Base-by-base conservation (phyloP, 2,797 vertebrate genomes). In the Microchirus variegatus region DNA sequence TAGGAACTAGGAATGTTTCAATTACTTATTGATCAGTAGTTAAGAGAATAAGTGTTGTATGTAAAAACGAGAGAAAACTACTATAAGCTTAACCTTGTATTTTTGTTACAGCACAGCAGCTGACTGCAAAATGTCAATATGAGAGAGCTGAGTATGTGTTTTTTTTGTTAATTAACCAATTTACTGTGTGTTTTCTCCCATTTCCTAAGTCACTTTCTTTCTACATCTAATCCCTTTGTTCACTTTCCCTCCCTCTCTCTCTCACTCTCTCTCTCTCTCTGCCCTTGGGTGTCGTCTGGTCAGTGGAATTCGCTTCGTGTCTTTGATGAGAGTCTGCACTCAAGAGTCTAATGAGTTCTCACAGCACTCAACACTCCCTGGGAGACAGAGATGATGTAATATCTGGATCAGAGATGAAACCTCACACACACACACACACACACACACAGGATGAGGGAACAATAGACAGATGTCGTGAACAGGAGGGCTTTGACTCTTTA, bases 331-430 rank as follows among this genome's bases (percentile, higher is more conserved):
- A 80, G 59, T 66, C 55, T 71, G 59, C 57, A 59, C 53, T 9
- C 40, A 71, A 22, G 65, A 35, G 56, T 72, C 59, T 75, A 82
- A 85, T 79, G 66, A 79, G 53, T 70, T 75, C 48, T 51, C 63
- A 73, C 48, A 67, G 55, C 40, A 47, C 59, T 60, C 68, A 17
- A 6, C 0, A 18, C 48, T 79, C 70, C 35, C 60, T 72, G 61
- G 64, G 70, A 78, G 67, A 73, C 17, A 49, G 45, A 35, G 49
- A 58, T 84, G 75, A 84, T 81, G 80, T 83, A 87, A 87, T 73
- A 75, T 59, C 58, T 64, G 60, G 70, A 75, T 80, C 62, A 53
- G 54, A 73, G 64, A 81, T 72, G 79, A 56, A 84, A 84, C 63
- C 1, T 3, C 10, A 1, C 36, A 5, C 18, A 9, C 26, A 2